Conservation (phyloP, 2,888 invertebrate species). For the Troglohyphantes excavatus region DNA sequence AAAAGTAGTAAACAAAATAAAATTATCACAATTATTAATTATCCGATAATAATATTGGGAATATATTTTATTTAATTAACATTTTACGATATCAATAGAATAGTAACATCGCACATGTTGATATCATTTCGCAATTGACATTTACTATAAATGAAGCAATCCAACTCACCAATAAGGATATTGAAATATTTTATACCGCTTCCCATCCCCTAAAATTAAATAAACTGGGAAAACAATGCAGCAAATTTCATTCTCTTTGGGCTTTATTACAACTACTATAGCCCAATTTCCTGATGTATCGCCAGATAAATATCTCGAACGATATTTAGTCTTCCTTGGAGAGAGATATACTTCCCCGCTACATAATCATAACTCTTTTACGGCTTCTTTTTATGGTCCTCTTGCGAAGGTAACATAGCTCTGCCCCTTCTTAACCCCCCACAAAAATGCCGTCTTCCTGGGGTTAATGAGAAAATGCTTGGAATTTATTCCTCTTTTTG, state of each 20-base stretch:
- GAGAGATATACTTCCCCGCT: conserved; percentile 35
- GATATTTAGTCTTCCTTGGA: conserved; percentile 40
- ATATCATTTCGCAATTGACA: no score
- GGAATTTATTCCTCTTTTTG: conserved; percentile 60
- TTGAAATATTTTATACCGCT: background rate
- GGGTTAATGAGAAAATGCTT: conserved; percentile 62
- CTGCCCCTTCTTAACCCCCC: conserved; percentile 40
- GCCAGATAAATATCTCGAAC: conserved; percentile 33
- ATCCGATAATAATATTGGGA: no score
- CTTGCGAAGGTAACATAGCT: conserved; percentile 18
- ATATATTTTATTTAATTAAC: no score
- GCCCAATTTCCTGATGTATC: conserved; percentile 29
- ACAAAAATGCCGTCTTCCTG: conserved; percentile 25
- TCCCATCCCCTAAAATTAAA: background rate
- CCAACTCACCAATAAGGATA: no score
- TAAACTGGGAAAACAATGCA: background rate
- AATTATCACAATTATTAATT: no score
- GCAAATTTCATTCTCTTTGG: background rate
- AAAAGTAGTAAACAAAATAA: no score
- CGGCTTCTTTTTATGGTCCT: conserved; percentile 58
- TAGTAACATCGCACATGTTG: no score
- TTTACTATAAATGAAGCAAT: no score
- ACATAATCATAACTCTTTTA: conserved; percentile 75
- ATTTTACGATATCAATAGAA: no score
- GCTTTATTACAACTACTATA: background rate